Evolutionary conservation across 2,797 vertebrate species (phyloP).

Genomic region (Fringilla coelebs): DNA sequence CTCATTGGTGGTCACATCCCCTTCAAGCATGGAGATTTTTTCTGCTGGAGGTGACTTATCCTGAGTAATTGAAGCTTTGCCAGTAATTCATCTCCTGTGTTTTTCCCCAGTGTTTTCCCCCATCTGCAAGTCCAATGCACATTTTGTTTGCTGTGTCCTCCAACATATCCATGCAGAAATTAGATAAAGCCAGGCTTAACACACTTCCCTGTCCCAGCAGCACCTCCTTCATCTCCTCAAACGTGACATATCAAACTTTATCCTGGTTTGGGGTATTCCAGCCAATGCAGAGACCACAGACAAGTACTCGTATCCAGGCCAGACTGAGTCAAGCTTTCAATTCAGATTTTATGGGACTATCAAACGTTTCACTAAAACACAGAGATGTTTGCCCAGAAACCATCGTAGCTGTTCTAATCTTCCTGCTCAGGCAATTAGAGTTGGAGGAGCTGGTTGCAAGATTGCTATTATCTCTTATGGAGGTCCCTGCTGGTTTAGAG

Average conservation of each 20-base stretch:
- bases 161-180: not conserved
- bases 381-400: not conserved
- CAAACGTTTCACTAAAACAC: not conserved
- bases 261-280: not conserved
- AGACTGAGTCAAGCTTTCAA: slow-evolving; percentile 19
- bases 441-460: not conserved
- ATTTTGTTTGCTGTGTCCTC: not conserved
- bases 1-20: not conserved
- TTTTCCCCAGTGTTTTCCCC: not conserved
- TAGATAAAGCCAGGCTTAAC: not conserved
- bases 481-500: not conserved
- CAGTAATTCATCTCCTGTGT: not conserved
- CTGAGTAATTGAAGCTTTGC: not conserved
- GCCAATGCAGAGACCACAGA: not conserved
- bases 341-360: slow-evolving; percentile 16
- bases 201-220: not conserved
- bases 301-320: not conserved
- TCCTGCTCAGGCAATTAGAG: not conserved
- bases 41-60: not conserved
- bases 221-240: not conserved
- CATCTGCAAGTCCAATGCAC: not conserved
- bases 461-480: not conserved
- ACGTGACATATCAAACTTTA: not conserved
- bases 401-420: not conserved
- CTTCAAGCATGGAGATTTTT: rapidly evolving